These are phyloP conservation scores for Xestia sexstrigata DNA, from an alignment of 2,888 invertebrate genomes.

Conservation along the genomic window DNA sequence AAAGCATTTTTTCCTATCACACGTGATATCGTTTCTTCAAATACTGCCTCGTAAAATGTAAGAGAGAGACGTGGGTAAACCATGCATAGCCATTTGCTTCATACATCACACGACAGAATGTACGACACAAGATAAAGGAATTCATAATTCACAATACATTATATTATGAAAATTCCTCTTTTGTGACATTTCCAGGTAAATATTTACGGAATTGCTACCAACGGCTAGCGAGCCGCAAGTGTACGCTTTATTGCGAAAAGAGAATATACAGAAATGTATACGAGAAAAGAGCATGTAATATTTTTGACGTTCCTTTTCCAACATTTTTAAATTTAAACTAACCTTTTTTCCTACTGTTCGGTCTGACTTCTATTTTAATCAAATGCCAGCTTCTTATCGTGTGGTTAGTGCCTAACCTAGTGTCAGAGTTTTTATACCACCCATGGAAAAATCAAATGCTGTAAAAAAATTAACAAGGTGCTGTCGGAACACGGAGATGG, in stretches of 20 bases:
- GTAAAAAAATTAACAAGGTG: too few relatives aligned
- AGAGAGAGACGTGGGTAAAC: neutral
- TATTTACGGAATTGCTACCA: conserved; percentile 28
- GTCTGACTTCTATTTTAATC: neutral
- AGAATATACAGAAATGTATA: neutral
- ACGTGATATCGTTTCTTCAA: neutral
- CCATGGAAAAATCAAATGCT: too few relatives aligned
- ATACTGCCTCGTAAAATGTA: conserved; percentile 11
- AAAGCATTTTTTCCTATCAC: neutral
- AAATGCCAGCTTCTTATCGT: too few relatives aligned
- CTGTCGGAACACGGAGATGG: too few relatives aligned
- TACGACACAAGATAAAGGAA: conserved; percentile 30
- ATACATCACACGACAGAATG: neutral
- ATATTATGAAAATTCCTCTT: conserved; percentile 43
- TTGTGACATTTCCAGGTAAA: conserved; percentile 38
- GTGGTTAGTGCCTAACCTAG: too few relatives aligned
- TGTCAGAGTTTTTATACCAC: too few relatives aligned
- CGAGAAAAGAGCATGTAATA: neutral
- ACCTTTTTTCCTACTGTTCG: neutral
- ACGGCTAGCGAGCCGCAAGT: neutral
- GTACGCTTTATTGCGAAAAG: conserved; percentile 19
- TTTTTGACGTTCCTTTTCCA: neutral
- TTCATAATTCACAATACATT: conserved; percentile 46
- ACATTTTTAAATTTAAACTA: neutral
- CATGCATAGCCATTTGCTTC: neutral